These are phyloP conservation scores for Gymnocephalus cernua DNA, from an alignment of 2,113 vertebrate genomes.

Conservation along the genomic window DNA sequence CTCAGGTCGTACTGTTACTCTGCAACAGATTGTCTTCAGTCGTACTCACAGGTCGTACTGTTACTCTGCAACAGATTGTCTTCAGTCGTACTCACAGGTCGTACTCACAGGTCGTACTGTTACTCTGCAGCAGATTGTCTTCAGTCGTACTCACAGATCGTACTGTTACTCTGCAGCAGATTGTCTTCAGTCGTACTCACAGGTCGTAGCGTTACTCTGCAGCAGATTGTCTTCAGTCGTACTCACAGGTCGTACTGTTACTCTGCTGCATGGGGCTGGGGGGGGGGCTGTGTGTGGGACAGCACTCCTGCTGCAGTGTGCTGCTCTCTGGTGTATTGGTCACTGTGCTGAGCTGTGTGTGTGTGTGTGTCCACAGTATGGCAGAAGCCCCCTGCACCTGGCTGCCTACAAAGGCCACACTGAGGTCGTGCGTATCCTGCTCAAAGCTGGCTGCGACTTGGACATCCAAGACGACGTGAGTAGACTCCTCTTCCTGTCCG, in stretches of 20 bases:
- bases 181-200: constrained; percentile 5
- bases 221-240: constrained; percentile 22
- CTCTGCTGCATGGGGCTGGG: not conserved
- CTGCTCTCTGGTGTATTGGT: not conserved
- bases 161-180: not conserved
- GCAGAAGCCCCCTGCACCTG: constrained; percentile 94
- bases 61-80: constrained; percentile 3
- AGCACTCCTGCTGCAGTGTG: not conserved
- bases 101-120: not conserved
- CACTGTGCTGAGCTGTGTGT: constrained; percentile 1
- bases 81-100: not conserved
- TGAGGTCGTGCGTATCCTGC: constrained; percentile 91
- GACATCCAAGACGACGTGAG: constrained; percentile 98
- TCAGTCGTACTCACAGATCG: not conserved
- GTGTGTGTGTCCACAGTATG: constrained; percentile 87
- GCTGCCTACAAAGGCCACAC: constrained; percentile 95
- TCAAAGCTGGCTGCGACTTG: constrained; percentile 96
- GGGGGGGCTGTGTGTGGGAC: not conserved
- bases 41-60: not conserved
- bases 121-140: constrained; percentile 15
- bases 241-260: not conserved
- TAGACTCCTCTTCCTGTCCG: constrained; percentile 45
- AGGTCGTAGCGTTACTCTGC: not conserved
- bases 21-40: constrained; percentile 15
- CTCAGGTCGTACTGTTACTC: not conserved